Evolutionary conservation across 2,113 vertebrate genomes (phyloP).

Genomic region (Mastomys coucha): DNA sequence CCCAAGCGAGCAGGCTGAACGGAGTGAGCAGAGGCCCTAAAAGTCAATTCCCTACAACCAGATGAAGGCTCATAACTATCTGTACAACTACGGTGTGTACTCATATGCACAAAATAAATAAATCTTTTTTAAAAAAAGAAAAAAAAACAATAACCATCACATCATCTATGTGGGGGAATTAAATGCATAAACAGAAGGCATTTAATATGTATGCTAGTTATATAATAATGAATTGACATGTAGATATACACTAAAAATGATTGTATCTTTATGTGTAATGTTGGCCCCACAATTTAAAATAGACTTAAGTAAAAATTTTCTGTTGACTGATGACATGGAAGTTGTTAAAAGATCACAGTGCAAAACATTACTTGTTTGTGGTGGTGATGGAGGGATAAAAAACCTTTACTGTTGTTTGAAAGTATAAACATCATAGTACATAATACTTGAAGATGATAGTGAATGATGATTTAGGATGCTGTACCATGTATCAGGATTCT

Average conservation of each 20-base stretch:
- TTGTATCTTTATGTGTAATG: background rate
- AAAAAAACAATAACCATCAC: background rate
- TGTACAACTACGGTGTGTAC: too few relatives aligned
- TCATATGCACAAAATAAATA: too few relatives aligned
- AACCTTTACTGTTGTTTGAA: background rate
- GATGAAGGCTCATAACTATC: too few relatives aligned
- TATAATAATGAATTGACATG: background rate
- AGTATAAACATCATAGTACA: background rate
- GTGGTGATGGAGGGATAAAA: background rate
- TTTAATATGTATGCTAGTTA: background rate
- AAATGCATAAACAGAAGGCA: background rate
- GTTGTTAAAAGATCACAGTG: background rate
- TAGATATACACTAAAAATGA: background rate
- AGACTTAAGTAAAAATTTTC: background rate
- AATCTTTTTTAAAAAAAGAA: too few relatives aligned
- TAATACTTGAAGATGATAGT: background rate
- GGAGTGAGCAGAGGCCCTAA: too few relatives aligned
- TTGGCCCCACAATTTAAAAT: background rate
- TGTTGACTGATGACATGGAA: background rate
- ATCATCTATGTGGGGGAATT: background rate
- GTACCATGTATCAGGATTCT: too few relatives aligned
- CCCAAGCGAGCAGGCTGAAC: too few relatives aligned
- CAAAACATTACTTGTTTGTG: background rate
- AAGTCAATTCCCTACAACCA: too few relatives aligned
- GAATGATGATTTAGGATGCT: background rate